Percentiles rank a stretch among this genome's conserved stretches.
Evolutionary conservation across 2,888 invertebrate species (phyloP).

Genomic region (Platerodrilus igneus): DNA sequence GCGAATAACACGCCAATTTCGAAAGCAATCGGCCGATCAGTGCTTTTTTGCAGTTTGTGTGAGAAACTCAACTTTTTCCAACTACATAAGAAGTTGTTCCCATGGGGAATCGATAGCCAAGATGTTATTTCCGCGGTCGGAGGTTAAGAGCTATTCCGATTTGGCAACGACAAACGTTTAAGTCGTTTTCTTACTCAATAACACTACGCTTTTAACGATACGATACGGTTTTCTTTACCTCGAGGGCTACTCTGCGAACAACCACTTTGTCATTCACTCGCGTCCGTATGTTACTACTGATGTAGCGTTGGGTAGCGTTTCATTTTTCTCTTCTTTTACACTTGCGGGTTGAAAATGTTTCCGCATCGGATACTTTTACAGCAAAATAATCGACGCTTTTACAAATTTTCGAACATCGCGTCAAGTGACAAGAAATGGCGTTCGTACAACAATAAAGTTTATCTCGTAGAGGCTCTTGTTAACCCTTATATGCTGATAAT

Average conservation of each 20-base stretch:
- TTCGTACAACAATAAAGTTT: conserved; percentile 3
- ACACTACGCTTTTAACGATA: conserved; percentile 22
- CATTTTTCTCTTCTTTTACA: conserved; percentile 25
- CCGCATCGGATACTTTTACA: no score
- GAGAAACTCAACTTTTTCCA: conserved; percentile 34
- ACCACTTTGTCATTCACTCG: conserved; percentile 23
- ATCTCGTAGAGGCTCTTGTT: conserved; percentile 15
- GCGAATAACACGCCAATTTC: conserved; percentile 47
- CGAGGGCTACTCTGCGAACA: conserved; percentile 21
- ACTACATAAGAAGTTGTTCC: conserved; percentile 44
- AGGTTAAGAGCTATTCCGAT: conserved; percentile 42
- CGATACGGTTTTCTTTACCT: conserved; percentile 18
- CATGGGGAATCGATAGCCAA: conserved; percentile 42
- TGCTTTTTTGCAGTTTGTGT: conserved; percentile 40
- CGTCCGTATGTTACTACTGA: conserved; percentile 17
- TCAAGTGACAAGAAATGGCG: no score
- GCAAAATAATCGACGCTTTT: no score
- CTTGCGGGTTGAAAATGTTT: no score
- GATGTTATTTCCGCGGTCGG: conserved; percentile 39
- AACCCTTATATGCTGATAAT: conserved; percentile 17
- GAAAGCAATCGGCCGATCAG: conserved; percentile 43
- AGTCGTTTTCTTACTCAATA: conserved; percentile 28
- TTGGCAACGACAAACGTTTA: conserved; percentile 34
- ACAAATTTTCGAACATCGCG: no score
- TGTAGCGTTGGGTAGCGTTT: no score